Evolutionary conservation across 2,797 vertebrate species (phyloP), one percentile per base, ranked within the genome.

Genomic region (Enteromius trimaculatus): DNA sequence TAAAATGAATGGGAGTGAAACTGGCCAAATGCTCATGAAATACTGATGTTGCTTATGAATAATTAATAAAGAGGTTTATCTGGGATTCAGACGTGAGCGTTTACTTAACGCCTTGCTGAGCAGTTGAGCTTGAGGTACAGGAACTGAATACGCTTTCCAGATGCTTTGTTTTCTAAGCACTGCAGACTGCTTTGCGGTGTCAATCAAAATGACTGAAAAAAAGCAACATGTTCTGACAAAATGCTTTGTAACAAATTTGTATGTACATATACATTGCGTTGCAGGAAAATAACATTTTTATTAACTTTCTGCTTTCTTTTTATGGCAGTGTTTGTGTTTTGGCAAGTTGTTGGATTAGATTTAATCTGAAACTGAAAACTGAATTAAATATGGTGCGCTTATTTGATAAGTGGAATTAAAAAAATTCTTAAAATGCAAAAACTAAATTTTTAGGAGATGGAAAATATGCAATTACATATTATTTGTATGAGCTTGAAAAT

Each of bases 31-130:
- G 49, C 34, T 77, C 49, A 60, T 69, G 34, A 82, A 77, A 83
- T 83, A 77, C 23, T 69, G 19, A 83, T 77, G 74, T 58, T 83
- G 77, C 44, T 31, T 64, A 60, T 82, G 62, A 82, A 82, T 82
- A 31, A 82, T 82, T 82, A 66, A 77, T 82, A 58, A 58, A 58
- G 49, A 82, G 81, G 49, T 68, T 82, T 69, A 77, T 77, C 49
- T 68, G 8, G 49, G 49, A 65, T 75, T 75, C 60, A 82, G 34
- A 39, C 3, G 0, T 34, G 29, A 39, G 68, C 6, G 14, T 81
- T 82, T 68, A 66, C 71, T 76, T 68, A 68, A 76, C 2, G 34
- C 47, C 62, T 44, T 66, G 62, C 47, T 77, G 81, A 60, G 64
- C 72, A 77, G 23, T 31, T 77, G 49, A 82, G 64, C 49, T 69